Evolutionary conservation across 2,797 vertebrate genomes (phyloP).

Genomic region (Nothura maculosa): DNA sequence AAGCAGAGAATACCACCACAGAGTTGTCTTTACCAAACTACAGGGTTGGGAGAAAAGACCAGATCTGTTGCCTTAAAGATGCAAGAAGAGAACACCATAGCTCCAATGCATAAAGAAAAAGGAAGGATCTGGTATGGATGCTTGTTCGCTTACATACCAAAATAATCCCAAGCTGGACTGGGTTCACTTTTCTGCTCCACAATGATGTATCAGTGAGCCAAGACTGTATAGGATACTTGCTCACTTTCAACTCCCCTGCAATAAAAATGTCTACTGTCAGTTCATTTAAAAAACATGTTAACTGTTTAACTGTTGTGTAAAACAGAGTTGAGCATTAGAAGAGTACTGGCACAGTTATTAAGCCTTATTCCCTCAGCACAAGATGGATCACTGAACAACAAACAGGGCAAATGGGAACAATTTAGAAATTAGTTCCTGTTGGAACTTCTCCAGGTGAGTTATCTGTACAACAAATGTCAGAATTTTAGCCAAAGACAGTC

Average conservation of each 20-base stretch:
- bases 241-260: constrained; percentile 76
- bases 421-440: background rate
- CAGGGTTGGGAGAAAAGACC: constrained; percentile 26
- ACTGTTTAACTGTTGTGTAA: constrained; percentile 35
- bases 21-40: constrained; percentile 20
- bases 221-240: constrained; percentile 76
- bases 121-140: constrained; percentile 66
- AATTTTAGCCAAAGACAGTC: background rate
- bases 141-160: constrained; percentile 75
- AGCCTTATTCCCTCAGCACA: constrained; percentile 49
- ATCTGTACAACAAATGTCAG: constrained; percentile 37
- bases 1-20: constrained; percentile 60
- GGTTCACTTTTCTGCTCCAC: constrained; percentile 75
- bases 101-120: constrained; percentile 50
- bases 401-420: background rate
- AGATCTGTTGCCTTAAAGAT: constrained; percentile 58
- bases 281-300: constrained; percentile 67
- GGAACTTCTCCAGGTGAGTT: background rate
- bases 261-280: constrained; percentile 77
- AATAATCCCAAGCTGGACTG: constrained; percentile 76
- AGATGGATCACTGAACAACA: constrained; percentile 11
- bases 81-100: constrained; percentile 56
- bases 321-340: constrained; percentile 68
- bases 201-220: constrained; percentile 78
- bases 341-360: constrained; percentile 24